Percentiles rank a stretch among this genome's conserved stretches.
Conservation (phyloP, 2,113 vertebrate genomes). For the Psittacus erithacus region DNA sequence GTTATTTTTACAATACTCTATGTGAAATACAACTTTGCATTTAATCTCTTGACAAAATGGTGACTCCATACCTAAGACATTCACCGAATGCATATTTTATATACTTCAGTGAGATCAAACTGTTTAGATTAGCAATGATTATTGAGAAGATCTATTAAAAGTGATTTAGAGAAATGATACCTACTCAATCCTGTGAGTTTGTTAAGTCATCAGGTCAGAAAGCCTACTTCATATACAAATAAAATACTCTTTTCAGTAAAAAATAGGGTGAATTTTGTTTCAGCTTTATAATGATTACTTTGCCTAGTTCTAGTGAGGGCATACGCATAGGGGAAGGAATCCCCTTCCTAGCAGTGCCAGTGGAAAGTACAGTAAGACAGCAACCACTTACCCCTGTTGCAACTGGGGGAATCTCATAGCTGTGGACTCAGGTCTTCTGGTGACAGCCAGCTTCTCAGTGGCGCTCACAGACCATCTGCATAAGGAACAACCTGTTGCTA, state of each 20-base stretch:
- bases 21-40: constrained; percentile 37
- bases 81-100: neutral
- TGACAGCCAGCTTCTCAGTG: neutral
- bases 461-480: neutral
- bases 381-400: neutral
- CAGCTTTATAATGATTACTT: fast-evolving
- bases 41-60: constrained; percentile 46
- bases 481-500: neutral
- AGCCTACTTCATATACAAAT: neutral
- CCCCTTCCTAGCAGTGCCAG: neutral
- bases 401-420: neutral
- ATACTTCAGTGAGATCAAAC: neutral
- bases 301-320: neutral
- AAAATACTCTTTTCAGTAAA: neutral
- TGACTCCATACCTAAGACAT: neutral
- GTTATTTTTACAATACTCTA: constrained; percentile 43
- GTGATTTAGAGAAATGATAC: neutral
- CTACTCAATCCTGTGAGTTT: neutral
- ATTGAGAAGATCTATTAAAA: constrained; percentile 3
- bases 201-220: neutral
- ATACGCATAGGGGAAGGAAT: neutral
- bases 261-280: neutral
- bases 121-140: neutral
- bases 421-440: neutral
- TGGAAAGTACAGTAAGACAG: neutral